A percentile compares a stretch with the other conserved stretches of the same genome.
Conservation (phyloP, 2,113 vertebrate species). For the Numenius arquata region DNA sequence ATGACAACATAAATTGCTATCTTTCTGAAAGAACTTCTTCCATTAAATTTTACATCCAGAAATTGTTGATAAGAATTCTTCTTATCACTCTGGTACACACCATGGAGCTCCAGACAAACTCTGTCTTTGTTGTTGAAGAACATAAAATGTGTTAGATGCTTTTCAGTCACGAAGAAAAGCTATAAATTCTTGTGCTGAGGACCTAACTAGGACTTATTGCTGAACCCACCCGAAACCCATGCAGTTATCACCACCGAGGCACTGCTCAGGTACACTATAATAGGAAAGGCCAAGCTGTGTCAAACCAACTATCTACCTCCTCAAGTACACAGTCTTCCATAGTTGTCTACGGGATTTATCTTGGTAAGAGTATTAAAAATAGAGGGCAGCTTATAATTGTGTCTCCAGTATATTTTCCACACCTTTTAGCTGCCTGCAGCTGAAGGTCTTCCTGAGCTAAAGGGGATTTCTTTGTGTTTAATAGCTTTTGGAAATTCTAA, state of each 20-base stretch:
- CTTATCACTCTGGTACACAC: not conserved
- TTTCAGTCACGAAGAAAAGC: not conserved
- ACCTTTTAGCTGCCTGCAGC: not conserved
- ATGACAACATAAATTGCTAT: not conserved
- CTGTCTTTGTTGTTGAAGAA: not conserved
- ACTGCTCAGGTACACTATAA: not conserved
- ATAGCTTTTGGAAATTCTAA: not conserved
- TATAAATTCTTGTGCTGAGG: not conserved
- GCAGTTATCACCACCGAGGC: not conserved
- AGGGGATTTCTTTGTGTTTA: not conserved
- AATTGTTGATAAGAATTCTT: not conserved
- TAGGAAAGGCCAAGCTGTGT: not conserved
- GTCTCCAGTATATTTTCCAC: not conserved
- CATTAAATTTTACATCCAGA: not conserved
- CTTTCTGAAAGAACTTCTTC: not conserved
- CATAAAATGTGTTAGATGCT: not conserved
- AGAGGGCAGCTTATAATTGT: not conserved
- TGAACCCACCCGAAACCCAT: not conserved
- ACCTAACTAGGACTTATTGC: not conserved
- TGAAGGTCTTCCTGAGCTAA: not conserved
- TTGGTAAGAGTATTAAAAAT: not conserved
- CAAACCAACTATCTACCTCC: not conserved
- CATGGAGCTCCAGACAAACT: not conserved
- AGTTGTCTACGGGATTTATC: not conserved
- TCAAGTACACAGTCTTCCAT: not conserved